phyloP scores from a whole-genome alignment of 2,113 vertebrate genomes.

The Abramis brama region DNA sequence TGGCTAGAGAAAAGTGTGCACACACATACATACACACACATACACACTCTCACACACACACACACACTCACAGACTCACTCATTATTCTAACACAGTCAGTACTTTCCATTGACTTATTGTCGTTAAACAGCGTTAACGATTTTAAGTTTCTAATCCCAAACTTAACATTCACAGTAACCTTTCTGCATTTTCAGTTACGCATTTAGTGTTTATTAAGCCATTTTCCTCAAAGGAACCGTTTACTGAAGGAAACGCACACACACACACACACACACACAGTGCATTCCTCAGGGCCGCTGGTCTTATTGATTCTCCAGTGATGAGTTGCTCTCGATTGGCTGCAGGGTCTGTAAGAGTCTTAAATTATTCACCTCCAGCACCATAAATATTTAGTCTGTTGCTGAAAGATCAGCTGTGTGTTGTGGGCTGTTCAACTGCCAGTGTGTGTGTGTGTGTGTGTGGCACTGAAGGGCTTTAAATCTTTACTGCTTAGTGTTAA shows the following conservation, averaged over 20 bases:
- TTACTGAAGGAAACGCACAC: background rate
- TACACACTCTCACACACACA: no score
- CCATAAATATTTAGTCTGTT: conserved; percentile 38
- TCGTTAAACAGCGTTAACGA: background rate
- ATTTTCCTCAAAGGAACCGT: background rate
- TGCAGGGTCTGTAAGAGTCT: conserved; percentile 22
- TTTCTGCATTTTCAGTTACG: background rate
- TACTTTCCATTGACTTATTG: background rate
- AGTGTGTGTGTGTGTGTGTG: background rate
- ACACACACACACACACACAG: background rate
- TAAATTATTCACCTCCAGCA: conserved; percentile 25
- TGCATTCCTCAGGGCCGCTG: background rate
- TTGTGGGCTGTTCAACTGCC: background rate
- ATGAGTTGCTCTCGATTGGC: background rate
- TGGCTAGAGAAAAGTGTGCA: background rate
- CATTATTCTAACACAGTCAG: background rate
- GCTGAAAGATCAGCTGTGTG: conserved; percentile 25
- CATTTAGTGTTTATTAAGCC: background rate
- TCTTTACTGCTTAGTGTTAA: conserved; percentile 27
- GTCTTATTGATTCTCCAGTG: background rate
- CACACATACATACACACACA: background rate
- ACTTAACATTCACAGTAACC: background rate
- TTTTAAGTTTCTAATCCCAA: background rate
- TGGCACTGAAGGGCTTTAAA: conserved; percentile 4
- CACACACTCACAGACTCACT: background rate